Evolutionary conservation across 2,113 vertebrate species (phyloP).

Genomic region (Pollimyrus isidori): DNA sequence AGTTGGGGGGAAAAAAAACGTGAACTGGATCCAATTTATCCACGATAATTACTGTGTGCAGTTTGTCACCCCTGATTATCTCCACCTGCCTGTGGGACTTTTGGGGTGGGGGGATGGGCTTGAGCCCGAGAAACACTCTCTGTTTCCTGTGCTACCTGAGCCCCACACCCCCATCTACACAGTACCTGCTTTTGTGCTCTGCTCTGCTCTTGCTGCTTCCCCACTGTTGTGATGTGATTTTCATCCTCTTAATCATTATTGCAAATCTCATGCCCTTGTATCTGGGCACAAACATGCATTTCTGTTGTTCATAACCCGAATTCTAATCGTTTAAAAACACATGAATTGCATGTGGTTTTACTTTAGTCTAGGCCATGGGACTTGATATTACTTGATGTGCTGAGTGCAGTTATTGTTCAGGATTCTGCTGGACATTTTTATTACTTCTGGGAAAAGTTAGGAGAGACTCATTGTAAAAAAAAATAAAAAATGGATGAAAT

Average conservation of each 20-base stretch:
- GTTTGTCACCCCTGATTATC: not conserved
- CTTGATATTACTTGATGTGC: not conserved
- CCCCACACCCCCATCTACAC: not conserved
- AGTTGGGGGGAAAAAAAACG: not conserved
- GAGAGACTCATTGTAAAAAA: not conserved
- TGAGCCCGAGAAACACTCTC: not conserved
- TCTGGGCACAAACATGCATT: not conserved
- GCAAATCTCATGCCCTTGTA: not conserved
- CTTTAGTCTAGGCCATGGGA: not conserved
- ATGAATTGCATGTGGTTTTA: not conserved
- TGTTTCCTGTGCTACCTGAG: not conserved
- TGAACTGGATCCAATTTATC: conserved; percentile 11
- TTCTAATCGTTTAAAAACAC: not conserved
- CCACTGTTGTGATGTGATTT: not conserved
- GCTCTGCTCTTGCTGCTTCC: not conserved
- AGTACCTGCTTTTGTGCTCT: no score
- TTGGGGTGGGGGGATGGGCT: not conserved
- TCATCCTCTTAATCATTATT: not conserved
- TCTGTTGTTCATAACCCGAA: not conserved
- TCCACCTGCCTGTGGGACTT: not conserved
- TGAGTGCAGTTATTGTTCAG: not conserved
- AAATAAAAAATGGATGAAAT: not conserved
- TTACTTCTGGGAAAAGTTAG: not conserved
- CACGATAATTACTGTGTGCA: not conserved
- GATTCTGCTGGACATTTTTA: not conserved